These are phyloP conservation scores for Zoanthus solanderi DNA, from an alignment of 92 coral and sea anemone genomes.

Conservation along the genomic window DNA sequence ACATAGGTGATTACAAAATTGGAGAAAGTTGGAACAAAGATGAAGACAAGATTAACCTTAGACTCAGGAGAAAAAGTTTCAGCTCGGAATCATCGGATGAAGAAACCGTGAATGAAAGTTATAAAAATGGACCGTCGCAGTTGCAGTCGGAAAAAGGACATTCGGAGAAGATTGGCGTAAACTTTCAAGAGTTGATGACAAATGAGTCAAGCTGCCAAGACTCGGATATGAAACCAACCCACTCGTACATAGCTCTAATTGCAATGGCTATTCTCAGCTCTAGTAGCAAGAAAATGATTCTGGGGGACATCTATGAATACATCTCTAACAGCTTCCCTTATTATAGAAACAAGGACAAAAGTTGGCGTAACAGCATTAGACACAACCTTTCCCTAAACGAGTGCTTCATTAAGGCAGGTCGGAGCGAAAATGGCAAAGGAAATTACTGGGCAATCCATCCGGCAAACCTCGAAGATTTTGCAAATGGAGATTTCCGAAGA, in stretches of 20 bases:
- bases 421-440: conserved; percentile 99
- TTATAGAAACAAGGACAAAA: conserved; percentile 96
- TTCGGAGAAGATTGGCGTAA: conserved; percentile 28
- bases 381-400: conserved; percentile 97
- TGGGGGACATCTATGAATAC: conserved; percentile 96
- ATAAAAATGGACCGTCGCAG: background rate
- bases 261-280: conserved; percentile 98
- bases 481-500: conserved; percentile 97
- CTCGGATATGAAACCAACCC: conserved; percentile 95
- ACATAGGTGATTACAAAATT: background rate
- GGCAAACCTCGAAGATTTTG: conserved; percentile 95
- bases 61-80: background rate
- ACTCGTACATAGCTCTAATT: conserved; percentile 95
- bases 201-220: conserved; percentile 68
- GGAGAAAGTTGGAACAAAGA: conserved; percentile 14
- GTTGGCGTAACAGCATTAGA: conserved; percentile 98
- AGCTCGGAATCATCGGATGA: background rate
- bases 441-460: conserved; percentile 99
- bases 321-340: conserved; percentile 97
- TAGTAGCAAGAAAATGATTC: conserved; percentile 90
- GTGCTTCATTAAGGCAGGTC: conserved; percentile 97
- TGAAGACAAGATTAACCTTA: conserved; percentile 8
- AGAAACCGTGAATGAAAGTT: background rate
- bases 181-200: conserved; percentile 36
- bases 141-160: background rate